Base-by-base conservation (phyloP, 2,113 vertebrate species). In the Haliaeetus leucogaster region DNA sequence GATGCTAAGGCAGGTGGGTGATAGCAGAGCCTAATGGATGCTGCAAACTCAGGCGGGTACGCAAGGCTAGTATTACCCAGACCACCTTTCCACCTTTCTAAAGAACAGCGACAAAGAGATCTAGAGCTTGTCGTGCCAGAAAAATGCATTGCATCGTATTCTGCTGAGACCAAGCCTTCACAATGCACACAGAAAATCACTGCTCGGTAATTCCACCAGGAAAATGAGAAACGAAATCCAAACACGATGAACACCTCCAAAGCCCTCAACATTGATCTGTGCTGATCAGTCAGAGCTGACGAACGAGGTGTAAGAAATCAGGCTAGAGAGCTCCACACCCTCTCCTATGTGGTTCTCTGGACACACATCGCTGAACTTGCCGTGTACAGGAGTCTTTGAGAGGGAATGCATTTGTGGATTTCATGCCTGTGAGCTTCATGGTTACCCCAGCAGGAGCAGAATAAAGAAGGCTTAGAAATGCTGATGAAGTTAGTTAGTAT, bases 401-500 rank as follows among this genome's bases (percentile, higher is more conserved):
- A 91, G 80, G 80, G 80, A 90, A 40, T 6, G 43, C 55, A 26
- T 40, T 27, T 56, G 92, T 80, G 94, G 94, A 91, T 94, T 96
- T 96, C 36, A 6, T 82, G 93, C 70, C 82, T 82, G 47, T 9
- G 81, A 93, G 66, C 84, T 88, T 48, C 95, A 95, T 4, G 53
- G 82, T 90, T 63, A 25, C 56, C 68, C 91, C 81, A 58, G 93
- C 22, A 59, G 0, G 9, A 72, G 70, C 61, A 53, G 95, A 95
- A 97, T 93, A 95, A 97, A 95, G 95, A 47, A 68, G 84, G 92
- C 93, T 97, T 87, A 95, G 92, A 97, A 96, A 97, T 23, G 65
- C 36, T 86, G 89, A 43, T 93, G 94, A 81, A 92, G 91, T 82
- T 92, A 68, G 79, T 73, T 10, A 86, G 92, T 92, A 79, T 89